phyloP scores from a whole-genome alignment of 2,797 vertebrate genomes.

The Telmatherina bonti region DNA sequence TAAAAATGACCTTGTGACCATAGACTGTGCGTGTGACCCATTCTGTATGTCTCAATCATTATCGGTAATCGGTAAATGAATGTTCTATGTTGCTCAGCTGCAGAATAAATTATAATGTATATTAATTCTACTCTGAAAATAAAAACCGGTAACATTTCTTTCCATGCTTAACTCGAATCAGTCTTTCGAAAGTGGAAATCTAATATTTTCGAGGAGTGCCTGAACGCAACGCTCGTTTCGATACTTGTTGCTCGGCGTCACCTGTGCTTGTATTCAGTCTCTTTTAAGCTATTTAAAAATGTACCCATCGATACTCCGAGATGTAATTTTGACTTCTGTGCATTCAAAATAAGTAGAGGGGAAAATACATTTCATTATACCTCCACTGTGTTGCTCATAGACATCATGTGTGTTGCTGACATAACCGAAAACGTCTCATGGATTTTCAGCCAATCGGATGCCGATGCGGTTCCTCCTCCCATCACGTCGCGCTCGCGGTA shows the following conservation, averaged over 20 bases:
- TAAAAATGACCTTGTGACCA: not conserved
- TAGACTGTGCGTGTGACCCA: too few relatives aligned
- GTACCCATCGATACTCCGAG: not conserved
- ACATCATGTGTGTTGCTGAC: too few relatives aligned
- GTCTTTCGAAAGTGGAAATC: fast-evolving
- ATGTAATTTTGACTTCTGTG: not conserved
- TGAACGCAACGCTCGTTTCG: slow-evolving; percentile 28
- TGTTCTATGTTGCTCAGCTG: too few relatives aligned
- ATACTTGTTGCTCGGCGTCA: slow-evolving; percentile 38
- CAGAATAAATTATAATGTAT: not conserved
- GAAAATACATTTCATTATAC: not conserved
- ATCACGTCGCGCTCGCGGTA: not conserved
- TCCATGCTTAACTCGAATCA: not conserved
- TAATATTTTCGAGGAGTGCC: not conserved
- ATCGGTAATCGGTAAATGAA: too few relatives aligned
- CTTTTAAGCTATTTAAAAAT: not conserved
- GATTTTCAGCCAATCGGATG: slow-evolving; percentile 61
- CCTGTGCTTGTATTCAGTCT: not conserved
- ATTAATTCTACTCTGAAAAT: not conserved
- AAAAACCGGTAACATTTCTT: not conserved
- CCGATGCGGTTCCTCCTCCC: slow-evolving; percentile 53
- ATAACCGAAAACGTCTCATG: not conserved
- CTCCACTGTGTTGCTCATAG: too few relatives aligned
- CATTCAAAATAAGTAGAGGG: not conserved
- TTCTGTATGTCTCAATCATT: not conserved